Conservation (phyloP, 1,140 invertebrate genomes). For the Lysiphlebus fabarum region DNA sequence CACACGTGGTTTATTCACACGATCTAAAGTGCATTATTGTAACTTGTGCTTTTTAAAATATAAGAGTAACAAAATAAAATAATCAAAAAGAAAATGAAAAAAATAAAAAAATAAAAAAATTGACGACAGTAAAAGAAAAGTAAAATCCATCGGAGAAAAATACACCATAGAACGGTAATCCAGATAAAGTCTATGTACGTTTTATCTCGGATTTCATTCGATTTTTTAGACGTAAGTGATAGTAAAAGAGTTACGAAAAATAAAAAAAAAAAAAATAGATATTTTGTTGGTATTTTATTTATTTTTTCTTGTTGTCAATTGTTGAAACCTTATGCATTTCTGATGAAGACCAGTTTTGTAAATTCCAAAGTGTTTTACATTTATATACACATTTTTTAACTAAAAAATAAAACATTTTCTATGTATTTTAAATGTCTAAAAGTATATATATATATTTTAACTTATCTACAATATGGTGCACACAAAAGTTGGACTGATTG, state of each 20-base stretch:
- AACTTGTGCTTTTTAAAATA: conserved; percentile 16
- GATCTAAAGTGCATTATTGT: conserved; percentile 32
- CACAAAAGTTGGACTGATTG: conserved; percentile 32
- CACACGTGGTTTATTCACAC: conserved; percentile 45
- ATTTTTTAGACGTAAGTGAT: conserved; percentile 29
- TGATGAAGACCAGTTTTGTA: conserved; percentile 52
- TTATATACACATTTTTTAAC: too few species aligned
- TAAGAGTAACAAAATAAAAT: conserved; percentile 9
- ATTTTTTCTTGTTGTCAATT: conserved; percentile 25
- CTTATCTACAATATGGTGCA: neutral
- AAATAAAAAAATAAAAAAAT: conserved; percentile 13
- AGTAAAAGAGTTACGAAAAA: neutral
- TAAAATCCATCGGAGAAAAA: conserved; percentile 36
- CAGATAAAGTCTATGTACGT: conserved; percentile 37
- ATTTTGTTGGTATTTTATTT: conserved; percentile 27
- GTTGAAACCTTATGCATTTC: conserved; percentile 49
- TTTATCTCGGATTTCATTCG: conserved; percentile 50
- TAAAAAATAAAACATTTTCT: too few species aligned
- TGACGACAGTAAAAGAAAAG: conserved; percentile 15
- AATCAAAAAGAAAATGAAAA: conserved; percentile 6
- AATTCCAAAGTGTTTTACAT: too few species aligned
- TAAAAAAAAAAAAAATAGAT: conserved; percentile 1
- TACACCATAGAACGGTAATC: conserved; percentile 33
- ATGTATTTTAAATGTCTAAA: too few species aligned
- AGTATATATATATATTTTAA: too few species aligned